Evolutionary conservation across 2,797 vertebrate genomes (phyloP), one percentile per base, ranked within the genome.

Genomic region (Arremon aurantiirostris): DNA sequence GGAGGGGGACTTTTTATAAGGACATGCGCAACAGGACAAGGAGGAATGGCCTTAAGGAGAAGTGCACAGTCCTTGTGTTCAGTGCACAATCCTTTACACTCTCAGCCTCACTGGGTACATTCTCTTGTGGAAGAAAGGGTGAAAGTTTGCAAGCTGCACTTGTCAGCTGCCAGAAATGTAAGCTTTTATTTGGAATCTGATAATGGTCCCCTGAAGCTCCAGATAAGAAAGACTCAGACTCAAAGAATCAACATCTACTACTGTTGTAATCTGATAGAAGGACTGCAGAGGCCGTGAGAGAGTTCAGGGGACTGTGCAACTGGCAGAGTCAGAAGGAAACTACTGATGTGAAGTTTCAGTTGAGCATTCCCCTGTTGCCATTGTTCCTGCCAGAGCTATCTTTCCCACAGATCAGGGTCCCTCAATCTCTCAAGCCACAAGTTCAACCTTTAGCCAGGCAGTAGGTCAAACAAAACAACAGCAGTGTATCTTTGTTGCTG

Each of bases 1-100:
- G 42, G 17, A 56, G 20, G 7, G 27, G 17, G 14, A 30, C 14
- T 24, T 69, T 35, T 30, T 56, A 9, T n/a, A 21, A n/a, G 16
- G 42, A 19, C 15, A 7, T 5, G 7, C 20, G 39, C 0, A 0
- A 23, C 7, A 49, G 22, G 61, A 30, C 14, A 26, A 34, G 42
- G 9, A 8, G 16, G 23, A 63, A n/a, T 34, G 8, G 5, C 24
- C 9, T 50, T 39, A 44, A 44, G 71, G 28, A 37, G 42, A 35
- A 50, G 6, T 15, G 19, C 32, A 32, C 19, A 22, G 28, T 42
- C 47, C 28, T 65, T 46, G n/a, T 55, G 17, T 16, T 46, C n/a
- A 26, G 3, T 22, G 19, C 32, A 34, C 24, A 20, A 16, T 28
- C 41, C 44, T 69, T 76, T 30, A 72, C 28, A 42, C 39, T 77